Base-by-base conservation (phyloP, 2,888 invertebrate genomes). In the Rhopalosiphum nymphaeae region DNA sequence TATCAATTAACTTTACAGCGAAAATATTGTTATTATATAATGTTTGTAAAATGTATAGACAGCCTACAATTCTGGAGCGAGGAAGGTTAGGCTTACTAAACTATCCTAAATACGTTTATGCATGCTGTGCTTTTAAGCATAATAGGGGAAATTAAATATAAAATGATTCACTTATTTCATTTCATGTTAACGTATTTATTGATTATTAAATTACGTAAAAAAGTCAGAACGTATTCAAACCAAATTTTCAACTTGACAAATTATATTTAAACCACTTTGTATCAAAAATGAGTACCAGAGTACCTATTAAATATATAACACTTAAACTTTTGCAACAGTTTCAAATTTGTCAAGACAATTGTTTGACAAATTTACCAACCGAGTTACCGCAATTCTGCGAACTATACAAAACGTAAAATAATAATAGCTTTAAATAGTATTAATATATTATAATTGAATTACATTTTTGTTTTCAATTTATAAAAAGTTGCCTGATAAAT, bases 401-500 rank as follows among this genome's bases (percentile, higher is more conserved):
- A 78, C 36, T 21, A 36, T 9, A 78, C 7, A 78, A 78, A 78
- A 78, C 21, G 21, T 21, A 78, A 21, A 36, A 78, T 36, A 78
- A 78, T 78, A 78, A 11, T 11, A 78, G 78, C 36, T 78, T 78
- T 78, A 78, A 78, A 78, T 9, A 78, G 21, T 46, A 46, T 46
- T 46, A 46, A 46, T 46, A 0, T 78, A 36, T 78, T 78, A 42
- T 89, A 56, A 89, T 26, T 56, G 36, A 89, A 89, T 89, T 42
- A 89, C 26, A 56, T 56, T 89, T 89, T 89, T 56, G 56, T 89
- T 89, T 89, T 89, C 1, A 56, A 89, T 56, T 89, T 26, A 42
- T 42, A 89, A 56, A 56, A 56, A 89, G 89, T 89, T 56, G 89
- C 42, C 13, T 53, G 36, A 88, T 88, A 88, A 88, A 88, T 88